Evolutionary conservation across 2,888 invertebrate species (phyloP), one percentile per base, ranked within the genome.

Genomic region (Anaspis maculata): DNA sequence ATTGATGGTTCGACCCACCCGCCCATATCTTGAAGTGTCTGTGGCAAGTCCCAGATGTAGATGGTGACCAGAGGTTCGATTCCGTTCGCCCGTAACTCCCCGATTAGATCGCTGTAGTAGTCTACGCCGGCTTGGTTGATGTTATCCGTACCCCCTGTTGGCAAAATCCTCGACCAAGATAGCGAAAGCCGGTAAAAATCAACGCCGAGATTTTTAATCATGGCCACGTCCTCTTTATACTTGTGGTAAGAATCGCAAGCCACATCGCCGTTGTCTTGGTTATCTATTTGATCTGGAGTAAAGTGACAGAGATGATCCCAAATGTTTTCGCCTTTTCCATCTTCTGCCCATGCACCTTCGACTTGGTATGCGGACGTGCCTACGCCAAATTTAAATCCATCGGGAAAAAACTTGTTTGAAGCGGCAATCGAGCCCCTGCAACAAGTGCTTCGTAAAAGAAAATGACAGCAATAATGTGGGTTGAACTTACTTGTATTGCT

Each of bases 71-170:
- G 49, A 5, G 76, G 75, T 31, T 58, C 50, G 34, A 83, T 76
- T 9, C 68, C 69, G 31, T 70, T 67, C 1, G 60, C 67, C 7
- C 79, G 42, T 2, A 88, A 68, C 48, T 76, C 80, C 47, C 83
- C 68, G 30, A 87, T 79, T 25, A 89, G 61, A 45, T 79, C 73
- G 49, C 74, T 77, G 59, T 89, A 89, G 61, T 86, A 85, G 33
- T 74, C 64, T 9, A 88, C 69, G 11, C 84, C 88, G 2, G 72
- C 68, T 23, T 70, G 64, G 54, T 82, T 88, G 9, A 84, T 67
- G n/a, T 71, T 54, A 19, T 19, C 9, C 9, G 19, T 6, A 49
- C 76, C 74, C 9, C 72, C 70, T 33, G 73, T 68, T 0, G 82
- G 81, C 23, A 83, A 55, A 23, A 57, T 52, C 46, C 56, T 48